phyloP scores from a whole-genome alignment of 2,888 invertebrate genomes.

The Hedychridium roseum region DNA sequence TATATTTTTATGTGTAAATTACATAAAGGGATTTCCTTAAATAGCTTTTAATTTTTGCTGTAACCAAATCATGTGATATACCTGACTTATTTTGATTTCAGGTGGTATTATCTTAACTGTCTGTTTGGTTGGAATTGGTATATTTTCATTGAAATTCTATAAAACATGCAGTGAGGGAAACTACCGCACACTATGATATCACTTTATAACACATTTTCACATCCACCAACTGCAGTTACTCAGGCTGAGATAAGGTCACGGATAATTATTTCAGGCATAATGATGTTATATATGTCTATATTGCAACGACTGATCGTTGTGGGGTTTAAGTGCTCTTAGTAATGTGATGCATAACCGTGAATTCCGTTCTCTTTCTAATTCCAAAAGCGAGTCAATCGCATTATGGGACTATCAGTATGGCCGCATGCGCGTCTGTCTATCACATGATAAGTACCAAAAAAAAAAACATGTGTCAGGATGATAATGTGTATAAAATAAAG shows the following conservation, averaged over 20 bases:
- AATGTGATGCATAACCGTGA: slow-evolving; percentile 40
- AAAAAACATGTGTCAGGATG: not conserved
- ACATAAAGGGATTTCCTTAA: too few species aligned
- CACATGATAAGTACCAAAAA: slow-evolving; percentile 7
- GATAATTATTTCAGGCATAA: slow-evolving; percentile 41
- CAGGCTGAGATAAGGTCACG: slow-evolving; percentile 31
- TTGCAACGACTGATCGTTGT: slow-evolving; percentile 32
- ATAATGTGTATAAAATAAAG: not conserved
- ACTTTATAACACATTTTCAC: slow-evolving; percentile 29
- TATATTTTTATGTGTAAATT: slow-evolving; percentile 1
- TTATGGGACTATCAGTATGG: slow-evolving; percentile 18
- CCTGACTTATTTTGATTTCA: slow-evolving; percentile 39
- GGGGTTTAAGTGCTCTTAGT: slow-evolving; percentile 47
- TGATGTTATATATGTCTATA: slow-evolving; percentile 46
- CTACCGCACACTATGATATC: slow-evolving; percentile 84
- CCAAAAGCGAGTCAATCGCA: slow-evolving; percentile 22
- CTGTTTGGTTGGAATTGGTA: slow-evolving; percentile 80
- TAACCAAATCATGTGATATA: too few species aligned
- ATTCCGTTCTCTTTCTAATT: slow-evolving; percentile 30
- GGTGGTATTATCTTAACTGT: slow-evolving; percentile 86
- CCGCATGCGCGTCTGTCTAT: slow-evolving; percentile 24
- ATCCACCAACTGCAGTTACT: slow-evolving; percentile 31
- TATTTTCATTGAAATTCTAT: slow-evolving; percentile 88
- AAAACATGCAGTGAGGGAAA: slow-evolving; percentile 84
- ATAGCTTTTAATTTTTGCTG: too few species aligned